Conservation (phyloP, 1,140 invertebrate genomes). For the Drosophila lacertosa region DNA sequence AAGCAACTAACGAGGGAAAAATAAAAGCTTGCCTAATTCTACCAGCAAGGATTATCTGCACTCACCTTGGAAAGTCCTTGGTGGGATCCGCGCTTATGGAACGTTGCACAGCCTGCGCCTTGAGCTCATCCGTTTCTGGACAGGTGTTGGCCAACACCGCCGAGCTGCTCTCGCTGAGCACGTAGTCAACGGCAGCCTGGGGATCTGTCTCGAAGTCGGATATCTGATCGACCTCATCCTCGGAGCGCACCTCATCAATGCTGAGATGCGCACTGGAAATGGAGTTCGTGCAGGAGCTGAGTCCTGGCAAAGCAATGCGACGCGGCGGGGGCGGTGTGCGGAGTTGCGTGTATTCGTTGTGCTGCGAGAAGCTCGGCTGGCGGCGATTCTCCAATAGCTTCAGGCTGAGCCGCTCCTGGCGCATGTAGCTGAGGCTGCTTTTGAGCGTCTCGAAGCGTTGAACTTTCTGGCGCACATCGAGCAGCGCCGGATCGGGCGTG, state of each 20-base stretch:
- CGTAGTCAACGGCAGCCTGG: slow-evolving; percentile 20
- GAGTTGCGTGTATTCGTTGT: background rate
- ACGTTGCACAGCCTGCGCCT: slow-evolving; percentile 56
- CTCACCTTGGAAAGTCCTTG: slow-evolving; percentile 76
- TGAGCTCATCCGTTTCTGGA: slow-evolving; percentile 3
- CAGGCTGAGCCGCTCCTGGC: slow-evolving; percentile 56
- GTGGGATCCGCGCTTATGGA: slow-evolving; percentile 63
- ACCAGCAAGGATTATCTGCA: too few relatives aligned
- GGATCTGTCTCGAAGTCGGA: slow-evolving; percentile 70
- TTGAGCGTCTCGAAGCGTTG: slow-evolving; percentile 70
- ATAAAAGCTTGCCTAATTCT: too few relatives aligned
- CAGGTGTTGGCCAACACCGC: slow-evolving; percentile 41
- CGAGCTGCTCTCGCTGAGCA: slow-evolving; percentile 44
- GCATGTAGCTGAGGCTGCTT: slow-evolving; percentile 37
- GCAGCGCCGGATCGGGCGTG: slow-evolving; percentile 63
- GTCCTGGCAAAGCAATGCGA: slow-evolving; percentile 38
- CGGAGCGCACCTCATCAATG: slow-evolving; percentile 79
- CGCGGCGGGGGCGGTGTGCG: slow-evolving; percentile 45
- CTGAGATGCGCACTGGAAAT: slow-evolving; percentile 48
- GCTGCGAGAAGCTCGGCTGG: slow-evolving; percentile 48
- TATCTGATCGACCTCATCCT: slow-evolving; percentile 78
- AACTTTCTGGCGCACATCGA: slow-evolving; percentile 76
- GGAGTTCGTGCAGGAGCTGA: slow-evolving; percentile 43
- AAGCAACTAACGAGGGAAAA: too few relatives aligned
- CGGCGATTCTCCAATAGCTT: slow-evolving; percentile 67